phyloP scores from a whole-genome alignment of 2,113 vertebrate species.

The Sisor rabdophorus region DNA sequence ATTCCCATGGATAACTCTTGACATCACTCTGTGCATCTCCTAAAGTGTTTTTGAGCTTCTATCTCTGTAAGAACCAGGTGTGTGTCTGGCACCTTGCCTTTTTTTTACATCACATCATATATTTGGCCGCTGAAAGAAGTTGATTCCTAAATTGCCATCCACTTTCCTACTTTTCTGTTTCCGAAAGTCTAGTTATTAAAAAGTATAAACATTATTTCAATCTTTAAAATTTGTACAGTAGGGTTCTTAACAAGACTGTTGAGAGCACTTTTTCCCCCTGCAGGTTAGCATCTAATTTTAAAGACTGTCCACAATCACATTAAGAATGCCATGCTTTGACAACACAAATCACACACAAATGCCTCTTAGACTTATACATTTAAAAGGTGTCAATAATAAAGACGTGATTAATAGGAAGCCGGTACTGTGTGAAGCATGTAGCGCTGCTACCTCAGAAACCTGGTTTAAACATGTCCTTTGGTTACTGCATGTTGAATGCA shows the following conservation, averaged over 20 bases:
- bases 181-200: slow-evolving; percentile 25
- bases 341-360: background rate
- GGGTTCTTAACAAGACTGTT: background rate
- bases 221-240: slow-evolving; percentile 24
- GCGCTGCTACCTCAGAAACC: background rate
- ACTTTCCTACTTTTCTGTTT: background rate
- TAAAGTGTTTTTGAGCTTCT: slow-evolving; percentile 19
- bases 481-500: background rate
- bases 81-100: background rate
- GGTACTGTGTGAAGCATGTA: background rate
- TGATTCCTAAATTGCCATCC: slow-evolving; percentile 2
- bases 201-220: slow-evolving; percentile 18
- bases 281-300: slow-evolving; percentile 27
- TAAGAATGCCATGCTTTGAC: slow-evolving; percentile 7
- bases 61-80: slow-evolving; percentile 17
- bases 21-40: slow-evolving; percentile 31
- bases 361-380: background rate
- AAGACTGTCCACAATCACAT: slow-evolving; percentile 1
- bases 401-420: background rate
- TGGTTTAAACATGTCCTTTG: background rate
- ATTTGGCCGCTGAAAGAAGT: background rate
- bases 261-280: background rate
- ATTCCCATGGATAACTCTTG: slow-evolving; percentile 40
- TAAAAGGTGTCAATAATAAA: background rate
- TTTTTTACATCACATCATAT: background rate